Evolutionary conservation across 2,113 vertebrate genomes (phyloP).

Genomic region (Petaurus breviceps): DNA sequence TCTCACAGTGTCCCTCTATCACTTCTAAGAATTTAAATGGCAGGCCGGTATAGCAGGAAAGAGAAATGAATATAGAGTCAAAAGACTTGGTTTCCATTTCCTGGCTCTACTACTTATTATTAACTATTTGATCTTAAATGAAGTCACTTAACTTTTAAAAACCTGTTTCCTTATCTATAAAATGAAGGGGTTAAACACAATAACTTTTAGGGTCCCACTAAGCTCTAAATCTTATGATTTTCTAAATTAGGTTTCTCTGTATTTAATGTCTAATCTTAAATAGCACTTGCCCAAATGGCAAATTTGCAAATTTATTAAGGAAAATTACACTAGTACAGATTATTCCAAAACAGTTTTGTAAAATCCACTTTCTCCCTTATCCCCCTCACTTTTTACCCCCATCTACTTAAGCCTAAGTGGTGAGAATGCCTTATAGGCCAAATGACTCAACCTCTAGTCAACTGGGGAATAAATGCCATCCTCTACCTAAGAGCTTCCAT

Average conservation of each 20-base stretch:
- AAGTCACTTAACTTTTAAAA: not conserved
- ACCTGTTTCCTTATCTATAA: not conserved
- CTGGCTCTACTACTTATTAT: not conserved
- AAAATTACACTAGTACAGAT: not conserved
- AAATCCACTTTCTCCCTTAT: not conserved
- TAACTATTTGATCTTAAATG: not conserved
- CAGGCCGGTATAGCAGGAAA: not conserved
- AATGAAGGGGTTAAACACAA: not conserved
- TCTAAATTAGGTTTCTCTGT: not conserved
- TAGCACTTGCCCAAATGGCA: not conserved
- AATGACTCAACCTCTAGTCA: not conserved
- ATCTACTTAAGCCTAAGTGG: not conserved
- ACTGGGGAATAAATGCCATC: not conserved
- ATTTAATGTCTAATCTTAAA: not conserved
- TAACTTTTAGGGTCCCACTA: not conserved
- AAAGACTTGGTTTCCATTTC: not conserved
- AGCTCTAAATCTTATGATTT: not conserved
- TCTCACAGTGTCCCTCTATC: not conserved
- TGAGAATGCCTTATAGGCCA: not conserved
- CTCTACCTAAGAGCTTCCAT: not conserved
- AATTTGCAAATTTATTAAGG: not conserved
- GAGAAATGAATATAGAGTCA: not conserved
- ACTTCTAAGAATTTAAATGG: not conserved
- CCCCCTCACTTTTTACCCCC: not conserved
- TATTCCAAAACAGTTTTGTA: not conserved